Evolutionary conservation across 1,140 invertebrate genomes (phyloP).

Genomic region (Nilaparvata lugens): DNA sequence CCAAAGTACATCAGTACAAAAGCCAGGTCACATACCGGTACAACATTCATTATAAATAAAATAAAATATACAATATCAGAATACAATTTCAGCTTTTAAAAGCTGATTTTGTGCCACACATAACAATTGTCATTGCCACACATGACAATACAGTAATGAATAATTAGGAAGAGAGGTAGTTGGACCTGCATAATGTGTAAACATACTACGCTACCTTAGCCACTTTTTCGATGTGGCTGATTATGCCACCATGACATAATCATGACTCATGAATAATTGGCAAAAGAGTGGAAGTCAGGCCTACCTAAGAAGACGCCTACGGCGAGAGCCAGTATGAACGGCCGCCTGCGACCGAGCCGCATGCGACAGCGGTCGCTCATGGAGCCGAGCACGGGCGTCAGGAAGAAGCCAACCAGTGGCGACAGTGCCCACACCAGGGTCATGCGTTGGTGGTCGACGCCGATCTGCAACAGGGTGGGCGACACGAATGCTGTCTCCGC

Average conservation of each 20-base stretch:
- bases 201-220: no score
- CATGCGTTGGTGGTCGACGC: slow-evolving; percentile 84
- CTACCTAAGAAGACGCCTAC: slow-evolving; percentile 82
- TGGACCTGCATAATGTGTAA: no score
- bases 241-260: background rate
- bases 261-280: slow-evolving; percentile 8
- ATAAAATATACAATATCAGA: no score
- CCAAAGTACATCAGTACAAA: no score
- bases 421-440: slow-evolving; percentile 92
- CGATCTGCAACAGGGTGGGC: slow-evolving; percentile 86
- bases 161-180: no score
- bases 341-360: slow-evolving; percentile 70
- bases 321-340: slow-evolving; percentile 84
- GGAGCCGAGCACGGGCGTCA: slow-evolving; percentile 85
- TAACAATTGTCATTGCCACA: no score
- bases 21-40: no score
- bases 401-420: slow-evolving; percentile 84
- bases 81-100: no score
- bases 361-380: slow-evolving; percentile 80
- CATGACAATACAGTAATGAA: no score
- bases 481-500: slow-evolving; percentile 96
- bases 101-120: no score
- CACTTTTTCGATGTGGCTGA: no score
- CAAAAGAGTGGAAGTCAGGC: slow-evolving; percentile 22
- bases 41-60: no score